Base-by-base conservation (phyloP, 37 sponge, comb jelly and placozoan genomes). In the Chondrilla cf. caribensis region DNA sequence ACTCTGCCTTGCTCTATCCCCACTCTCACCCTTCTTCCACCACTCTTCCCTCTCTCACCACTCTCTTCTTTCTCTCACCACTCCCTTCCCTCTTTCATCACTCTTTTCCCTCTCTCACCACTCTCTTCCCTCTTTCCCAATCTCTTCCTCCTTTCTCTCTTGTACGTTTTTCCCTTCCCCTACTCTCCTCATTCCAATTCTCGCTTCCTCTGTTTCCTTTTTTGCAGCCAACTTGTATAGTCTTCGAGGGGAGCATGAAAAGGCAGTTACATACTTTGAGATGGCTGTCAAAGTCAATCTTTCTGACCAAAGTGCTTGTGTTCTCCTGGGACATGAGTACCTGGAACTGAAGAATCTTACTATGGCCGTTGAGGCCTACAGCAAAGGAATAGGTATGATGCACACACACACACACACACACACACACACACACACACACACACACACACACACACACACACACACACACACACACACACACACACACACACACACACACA, bases 281-380 rank as follows among this genome's bases (percentile, higher is more conserved):
- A 79, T 89, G 64, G 89, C 93, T 0, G 75, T 89, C 17, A 38
- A 86, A 72, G 78, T 97, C 43, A 85, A 97, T 84, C 67, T 77
- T 32, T 58, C 72, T 15, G 84, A 90, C 85, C 89, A 89, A 42
- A 86, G 90, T 14, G 87, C 93, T 31, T 97, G 97, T 94, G 92
- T 95, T 41, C 89, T 97, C 7, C 86, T 97, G 9, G 97, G 97
- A 7, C 97, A 97, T 36, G 94, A 94, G 86, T 97, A 94, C 64
- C 37, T 97, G 59, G 97, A 97, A 81, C 79, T 94, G 68, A 92
- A 89, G 81, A 97, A 96, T 82, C 84, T 83, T 55, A 85, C 77
- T 43, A 86, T 88, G 87, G 93, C 97, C 43, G 85, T 96, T 29
- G 94, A 96, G 77, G 89, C 91, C n/a, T 96, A 96, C 83, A 78